Conservation (phyloP, 1,140 invertebrate species). For the Holotrichia oblita region DNA sequence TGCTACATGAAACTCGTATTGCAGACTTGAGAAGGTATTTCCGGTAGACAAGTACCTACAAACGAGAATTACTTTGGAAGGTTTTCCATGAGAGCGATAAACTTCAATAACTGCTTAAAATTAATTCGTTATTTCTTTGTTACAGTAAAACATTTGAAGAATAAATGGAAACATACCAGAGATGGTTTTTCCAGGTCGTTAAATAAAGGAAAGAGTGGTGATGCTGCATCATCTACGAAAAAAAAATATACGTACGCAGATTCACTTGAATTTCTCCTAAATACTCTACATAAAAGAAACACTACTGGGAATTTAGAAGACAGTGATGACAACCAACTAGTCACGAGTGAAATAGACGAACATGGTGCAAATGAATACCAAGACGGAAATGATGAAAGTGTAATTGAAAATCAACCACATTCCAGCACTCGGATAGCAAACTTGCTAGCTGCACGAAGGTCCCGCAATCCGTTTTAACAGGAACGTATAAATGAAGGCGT, state of each 20-base stretch:
- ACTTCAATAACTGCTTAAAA: slow-evolving; percentile 9
- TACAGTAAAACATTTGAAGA: slow-evolving; percentile 13
- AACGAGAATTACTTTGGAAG: slow-evolving; percentile 5
- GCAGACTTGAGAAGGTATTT: slow-evolving; percentile 7
- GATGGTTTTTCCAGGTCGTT: slow-evolving; percentile 9
- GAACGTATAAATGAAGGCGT: no score
- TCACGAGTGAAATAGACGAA: slow-evolving; percentile 2
- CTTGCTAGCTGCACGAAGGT: no score
- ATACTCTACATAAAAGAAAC: slow-evolving; percentile 10
- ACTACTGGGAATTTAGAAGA: background rate
- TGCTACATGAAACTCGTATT: background rate
- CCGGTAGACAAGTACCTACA: slow-evolving; percentile 11
- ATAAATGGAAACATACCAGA: background rate
- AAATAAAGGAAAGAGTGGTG: slow-evolving; percentile 10
- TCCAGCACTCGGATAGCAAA: slow-evolving; percentile 3
- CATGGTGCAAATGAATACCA: background rate
- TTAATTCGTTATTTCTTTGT: background rate
- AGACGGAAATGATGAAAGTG: background rate
- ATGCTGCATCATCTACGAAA: slow-evolving; percentile 12
- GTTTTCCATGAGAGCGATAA: slow-evolving; percentile 1
- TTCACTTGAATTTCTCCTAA: slow-evolving; percentile 13
- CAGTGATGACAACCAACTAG: slow-evolving; percentile 11
- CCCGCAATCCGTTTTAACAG: no score
- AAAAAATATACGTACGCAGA: slow-evolving; percentile 10
- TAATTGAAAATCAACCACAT: slow-evolving; percentile 2